Conservation (phyloP, 2,888 invertebrate species). For the Chymomyza procnemis region DNA sequence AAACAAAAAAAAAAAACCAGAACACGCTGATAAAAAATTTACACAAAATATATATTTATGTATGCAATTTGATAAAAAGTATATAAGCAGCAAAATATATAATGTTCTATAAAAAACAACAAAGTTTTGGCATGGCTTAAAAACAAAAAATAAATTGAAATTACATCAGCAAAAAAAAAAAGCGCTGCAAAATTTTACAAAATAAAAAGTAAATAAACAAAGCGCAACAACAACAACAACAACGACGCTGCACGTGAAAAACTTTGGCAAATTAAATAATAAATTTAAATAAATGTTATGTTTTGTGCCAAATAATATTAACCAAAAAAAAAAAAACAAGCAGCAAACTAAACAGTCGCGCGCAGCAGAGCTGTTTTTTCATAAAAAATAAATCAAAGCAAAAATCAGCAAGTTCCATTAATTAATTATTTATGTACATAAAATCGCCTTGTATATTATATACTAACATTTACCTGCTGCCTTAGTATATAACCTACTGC, state of each 20-base stretch:
- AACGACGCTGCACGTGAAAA: constrained; percentile 1
- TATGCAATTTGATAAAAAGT: constrained; percentile 1
- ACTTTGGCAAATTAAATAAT: constrained; percentile 22
- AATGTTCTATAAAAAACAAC: background rate
- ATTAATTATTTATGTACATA: no score
- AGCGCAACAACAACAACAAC: constrained; percentile 11
- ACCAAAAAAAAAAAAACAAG: no score
- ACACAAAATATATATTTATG: background rate
- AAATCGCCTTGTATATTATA: no score
- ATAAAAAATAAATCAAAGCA: background rate
- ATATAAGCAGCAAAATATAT: background rate
- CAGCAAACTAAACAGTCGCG: background rate
- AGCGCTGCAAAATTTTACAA: background rate
- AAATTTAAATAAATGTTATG: background rate
- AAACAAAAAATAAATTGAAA: background rate
- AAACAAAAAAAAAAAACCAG: background rate
- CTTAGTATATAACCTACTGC: background rate
- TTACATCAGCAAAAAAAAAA: background rate
- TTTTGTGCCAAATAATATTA: constrained; percentile 20
- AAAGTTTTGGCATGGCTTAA: background rate
- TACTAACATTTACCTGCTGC: no score
- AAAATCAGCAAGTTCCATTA: constrained; percentile 13
- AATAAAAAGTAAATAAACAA: background rate
- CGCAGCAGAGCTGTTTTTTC: background rate
- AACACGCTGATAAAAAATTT: background rate